A percentile compares a stretch with the other conserved stretches of the same genome.
Conservation (phyloP, 2,113 vertebrate species). For the Pionites leucogaster region DNA sequence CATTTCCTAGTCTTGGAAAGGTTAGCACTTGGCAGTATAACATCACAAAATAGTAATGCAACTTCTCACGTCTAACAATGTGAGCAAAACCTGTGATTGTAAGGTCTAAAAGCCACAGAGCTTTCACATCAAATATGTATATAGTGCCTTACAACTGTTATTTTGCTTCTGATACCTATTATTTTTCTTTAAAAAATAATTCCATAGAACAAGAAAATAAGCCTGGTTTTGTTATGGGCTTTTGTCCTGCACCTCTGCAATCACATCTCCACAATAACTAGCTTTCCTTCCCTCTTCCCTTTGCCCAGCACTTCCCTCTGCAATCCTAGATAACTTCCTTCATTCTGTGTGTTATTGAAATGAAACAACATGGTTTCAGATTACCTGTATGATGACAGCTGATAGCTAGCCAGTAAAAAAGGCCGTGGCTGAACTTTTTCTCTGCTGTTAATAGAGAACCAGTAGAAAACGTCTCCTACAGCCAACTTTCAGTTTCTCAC, state of each 20-base stretch:
- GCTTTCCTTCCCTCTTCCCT: neutral
- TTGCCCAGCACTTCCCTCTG: neutral
- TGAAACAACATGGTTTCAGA: fast-evolving
- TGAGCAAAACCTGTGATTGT: neutral
- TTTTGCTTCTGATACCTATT: neutral
- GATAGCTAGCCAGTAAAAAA: neutral
- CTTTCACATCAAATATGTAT: neutral
- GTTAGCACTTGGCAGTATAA: neutral
- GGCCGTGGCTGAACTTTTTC: neutral
- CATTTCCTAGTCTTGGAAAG: neutral
- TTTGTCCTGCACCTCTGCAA: neutral
- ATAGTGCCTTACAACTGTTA: neutral
- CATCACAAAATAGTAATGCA: neutral
- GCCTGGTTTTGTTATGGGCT: neutral
- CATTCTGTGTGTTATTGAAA: neutral
- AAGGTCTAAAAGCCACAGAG: neutral
- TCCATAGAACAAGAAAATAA: neutral
- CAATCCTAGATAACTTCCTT: neutral
- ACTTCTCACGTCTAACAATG: neutral
- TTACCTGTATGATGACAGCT: neutral
- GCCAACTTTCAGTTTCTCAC: neutral
- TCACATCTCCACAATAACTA: neutral
- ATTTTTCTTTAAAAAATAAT: neutral
- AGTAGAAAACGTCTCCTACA: neutral
- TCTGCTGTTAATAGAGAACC: neutral